phyloP scores from a whole-genome alignment of 2,797 vertebrate genomes.

The Miichthys miiuy region DNA sequence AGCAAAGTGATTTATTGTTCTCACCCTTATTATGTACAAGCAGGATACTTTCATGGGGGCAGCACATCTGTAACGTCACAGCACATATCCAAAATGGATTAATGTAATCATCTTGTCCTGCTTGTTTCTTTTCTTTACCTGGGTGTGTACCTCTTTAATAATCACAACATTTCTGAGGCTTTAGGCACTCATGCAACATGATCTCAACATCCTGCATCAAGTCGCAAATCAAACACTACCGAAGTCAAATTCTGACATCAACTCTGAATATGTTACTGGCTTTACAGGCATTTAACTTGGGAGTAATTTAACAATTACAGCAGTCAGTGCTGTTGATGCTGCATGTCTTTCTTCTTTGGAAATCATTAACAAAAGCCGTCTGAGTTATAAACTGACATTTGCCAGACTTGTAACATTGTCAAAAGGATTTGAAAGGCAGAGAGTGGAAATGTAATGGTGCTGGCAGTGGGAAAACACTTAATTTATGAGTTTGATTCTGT shows the following conservation, averaged over 20 bases:
- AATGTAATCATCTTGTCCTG: neutral
- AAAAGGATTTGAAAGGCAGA: conserved; percentile 34
- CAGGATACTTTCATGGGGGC: conserved; percentile 9
- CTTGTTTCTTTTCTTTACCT: neutral
- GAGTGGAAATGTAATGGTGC: conserved; percentile 32
- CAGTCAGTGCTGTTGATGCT: conserved; percentile 46
- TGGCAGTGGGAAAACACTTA: conserved; percentile 7
- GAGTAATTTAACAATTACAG: conserved; percentile 64
- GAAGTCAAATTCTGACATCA: conserved; percentile 16
- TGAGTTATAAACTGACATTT: conserved; percentile 36
- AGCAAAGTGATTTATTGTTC: conserved; percentile 53
- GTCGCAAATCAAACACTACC: neutral
- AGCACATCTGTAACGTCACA: conserved; percentile 11
- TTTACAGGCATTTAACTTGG: conserved; percentile 37
- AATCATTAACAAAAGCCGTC: conserved; percentile 61
- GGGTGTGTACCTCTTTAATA: neutral
- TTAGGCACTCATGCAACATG: neutral
- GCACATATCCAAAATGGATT: conserved; percentile 8
- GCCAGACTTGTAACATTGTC: conserved; percentile 37
- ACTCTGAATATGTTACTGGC: conserved; percentile 19
- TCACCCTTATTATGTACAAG: conserved; percentile 16
- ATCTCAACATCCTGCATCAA: neutral
- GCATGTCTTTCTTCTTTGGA: conserved; percentile 57
- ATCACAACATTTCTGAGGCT: neutral
- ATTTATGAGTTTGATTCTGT: conserved; percentile 21